These are phyloP conservation scores for Kradibia gibbosae DNA, from an alignment of 1,140 invertebrate species.

Conservation along the genomic window DNA sequence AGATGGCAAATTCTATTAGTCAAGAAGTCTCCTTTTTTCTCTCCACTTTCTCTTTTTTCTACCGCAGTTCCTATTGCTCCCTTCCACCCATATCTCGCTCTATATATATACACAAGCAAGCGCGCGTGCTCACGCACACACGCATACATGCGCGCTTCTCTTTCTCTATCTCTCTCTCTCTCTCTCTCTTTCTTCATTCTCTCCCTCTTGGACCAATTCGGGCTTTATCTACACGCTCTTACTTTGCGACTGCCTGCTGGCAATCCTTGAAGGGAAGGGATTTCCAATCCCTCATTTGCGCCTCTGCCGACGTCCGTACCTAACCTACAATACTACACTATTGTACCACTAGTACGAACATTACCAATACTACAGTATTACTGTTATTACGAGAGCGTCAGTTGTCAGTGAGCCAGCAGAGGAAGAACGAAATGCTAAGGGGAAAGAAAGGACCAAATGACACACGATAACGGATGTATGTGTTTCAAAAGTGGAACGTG, in stretches of 20 bases:
- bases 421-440: background rate
- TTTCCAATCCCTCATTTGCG: background rate
- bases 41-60: background rate
- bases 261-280: background rate
- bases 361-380: background rate
- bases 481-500: background rate
- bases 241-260: background rate
- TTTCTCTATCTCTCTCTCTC: background rate
- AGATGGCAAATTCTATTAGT: background rate
- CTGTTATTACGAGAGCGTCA: no score
- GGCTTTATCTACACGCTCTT: no score
- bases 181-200: background rate
- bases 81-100: background rate
- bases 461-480: background rate
- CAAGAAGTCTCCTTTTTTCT: background rate
- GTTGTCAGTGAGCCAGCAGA: background rate
- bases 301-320: background rate
- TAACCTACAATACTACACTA: constrained; percentile 36
- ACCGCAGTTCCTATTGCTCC: constrained; percentile 2
- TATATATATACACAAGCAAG: constrained; percentile 21
- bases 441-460: background rate
- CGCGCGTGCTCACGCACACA: no score
- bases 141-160: no score
- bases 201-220: background rate
- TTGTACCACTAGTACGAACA: background rate